Evolutionary conservation across 2,888 invertebrate species (phyloP), one percentile per base, ranked within the genome.

Genomic region (Tachina grossa): DNA sequence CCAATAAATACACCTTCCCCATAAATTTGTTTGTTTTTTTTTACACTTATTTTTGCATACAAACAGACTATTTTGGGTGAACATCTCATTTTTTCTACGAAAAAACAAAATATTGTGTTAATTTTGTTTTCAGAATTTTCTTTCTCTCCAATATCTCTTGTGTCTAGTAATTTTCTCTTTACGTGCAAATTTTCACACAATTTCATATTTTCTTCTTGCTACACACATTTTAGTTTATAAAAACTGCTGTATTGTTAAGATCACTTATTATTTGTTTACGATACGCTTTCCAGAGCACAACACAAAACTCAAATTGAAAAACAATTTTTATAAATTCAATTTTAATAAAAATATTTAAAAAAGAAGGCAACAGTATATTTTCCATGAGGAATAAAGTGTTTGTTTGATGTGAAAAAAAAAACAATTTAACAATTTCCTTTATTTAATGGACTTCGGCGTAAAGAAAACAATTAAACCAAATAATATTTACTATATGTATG

Each of bases 251-350:
- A 43, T 57, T 71, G 61, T 57, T 61, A 55, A 76, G 85, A 83
- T 85, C 85, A 55, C 61, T 80, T 85, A 83, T 80, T 83, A 85
- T 57, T 85, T 85, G 85, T 85, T 85, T 83, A 79, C 83, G 66
- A 80, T 76, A 76, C 85, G 83, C 74, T 72, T 71, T 76, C 55
- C 79, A 68, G 76, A 79, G 41, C 71, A 82, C 75, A 83, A 59
- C 72, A 66, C 55, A 80, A 43, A 57, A 53, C 55, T 71, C 6
- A 55, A 71, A 39, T 65, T 57, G 45, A 53, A 69, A n/a, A 75
- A 75, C 3, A 76, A 47, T 22, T 49, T 31, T 69, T 11, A 69
- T 72, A 71, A 66, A 74, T 41, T 51, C 22, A 69, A 57, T 49
- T 63, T 45, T 31, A 31, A 47, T 41, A 19, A 9, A 51, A 31